Percentiles rank a stretch among this genome's conserved stretches.
phyloP scores from a whole-genome alignment of 2,113 vertebrate species.

The Collichthys lucidus region DNA sequence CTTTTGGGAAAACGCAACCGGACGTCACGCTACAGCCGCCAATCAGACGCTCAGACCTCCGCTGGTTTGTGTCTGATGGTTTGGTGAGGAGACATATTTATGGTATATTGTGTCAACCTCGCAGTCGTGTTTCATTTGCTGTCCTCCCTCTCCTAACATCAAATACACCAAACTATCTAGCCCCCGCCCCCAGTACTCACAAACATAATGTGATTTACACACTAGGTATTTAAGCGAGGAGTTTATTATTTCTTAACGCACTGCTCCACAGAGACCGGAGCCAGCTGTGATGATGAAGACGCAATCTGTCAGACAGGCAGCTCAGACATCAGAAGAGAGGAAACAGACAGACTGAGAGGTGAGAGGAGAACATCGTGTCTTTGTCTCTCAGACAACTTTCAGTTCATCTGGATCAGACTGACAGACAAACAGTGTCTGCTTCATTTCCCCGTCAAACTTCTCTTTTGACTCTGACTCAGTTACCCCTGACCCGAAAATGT shows the following conservation, averaged over 20 bases:
- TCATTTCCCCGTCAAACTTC: too few relatives aligned
- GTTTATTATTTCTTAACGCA: neutral
- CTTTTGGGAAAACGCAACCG: too few relatives aligned
- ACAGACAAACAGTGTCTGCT: neutral
- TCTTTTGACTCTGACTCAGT: neutral
- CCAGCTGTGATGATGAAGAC: constrained; percentile 16
- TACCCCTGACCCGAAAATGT: neutral
- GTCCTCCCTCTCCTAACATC: too few relatives aligned
- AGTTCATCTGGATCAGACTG: neutral
- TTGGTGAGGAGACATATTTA: neutral
- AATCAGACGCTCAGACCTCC: too few relatives aligned
- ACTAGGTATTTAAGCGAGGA: neutral
- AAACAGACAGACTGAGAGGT: neutral
- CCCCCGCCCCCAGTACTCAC: too few relatives aligned
- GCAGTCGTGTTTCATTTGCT: neutral
- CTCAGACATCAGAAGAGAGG: neutral
- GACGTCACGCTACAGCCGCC: too few relatives aligned
- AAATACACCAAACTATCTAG: neutral
- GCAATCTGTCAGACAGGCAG: constrained; percentile 6
- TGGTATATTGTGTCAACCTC: too few relatives aligned
- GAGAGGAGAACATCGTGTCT: neutral
- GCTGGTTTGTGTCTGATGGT: too few relatives aligned
- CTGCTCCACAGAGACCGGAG: neutral
- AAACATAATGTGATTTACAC: neutral
- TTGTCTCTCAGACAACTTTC: neutral